Evolutionary conservation across 2,797 vertebrate genomes (phyloP).

Genomic region (Remorina albescens): DNA sequence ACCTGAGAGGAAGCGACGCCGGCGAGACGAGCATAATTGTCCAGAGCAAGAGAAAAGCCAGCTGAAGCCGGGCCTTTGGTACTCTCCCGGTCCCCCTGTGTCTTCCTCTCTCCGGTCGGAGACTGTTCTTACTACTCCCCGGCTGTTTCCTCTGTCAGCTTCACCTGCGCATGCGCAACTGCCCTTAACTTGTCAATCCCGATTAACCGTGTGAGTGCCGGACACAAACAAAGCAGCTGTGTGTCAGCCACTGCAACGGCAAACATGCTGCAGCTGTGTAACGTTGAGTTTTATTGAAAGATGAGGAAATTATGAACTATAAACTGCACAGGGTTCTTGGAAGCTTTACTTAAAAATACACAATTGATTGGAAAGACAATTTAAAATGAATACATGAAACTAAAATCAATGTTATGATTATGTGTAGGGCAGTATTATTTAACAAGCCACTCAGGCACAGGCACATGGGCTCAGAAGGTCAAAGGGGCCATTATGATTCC

Average conservation of each 20-base stretch:
- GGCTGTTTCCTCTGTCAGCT: slow-evolving; percentile 81
- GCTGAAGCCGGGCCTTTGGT: slow-evolving; percentile 38
- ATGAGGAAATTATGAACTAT: neutral
- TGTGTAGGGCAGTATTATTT: too few species aligned
- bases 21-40: slow-evolving; percentile 82
- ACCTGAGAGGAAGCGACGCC: slow-evolving; percentile 82
- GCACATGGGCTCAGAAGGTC: neutral
- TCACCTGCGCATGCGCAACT: slow-evolving; percentile 81
- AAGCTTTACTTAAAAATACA: too few species aligned
- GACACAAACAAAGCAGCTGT: slow-evolving; percentile 58
- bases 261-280: neutral
- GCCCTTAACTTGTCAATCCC: slow-evolving; percentile 77
- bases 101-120: slow-evolving; percentile 63
- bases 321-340: too few species aligned
- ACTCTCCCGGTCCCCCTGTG: slow-evolving; percentile 21
- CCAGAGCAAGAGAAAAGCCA: slow-evolving; percentile 56
- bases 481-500: neutral
- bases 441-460: too few species aligned
- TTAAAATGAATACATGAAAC: too few species aligned
- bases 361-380: too few species aligned
- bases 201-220: slow-evolving; percentile 79
- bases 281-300: neutral
- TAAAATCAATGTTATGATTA: too few species aligned
- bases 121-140: slow-evolving; percentile 80
- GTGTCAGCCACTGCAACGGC: slow-evolving; percentile 1